phyloP scores from a whole-genome alignment of 2,113 vertebrate species.

The Caretta caretta region DNA sequence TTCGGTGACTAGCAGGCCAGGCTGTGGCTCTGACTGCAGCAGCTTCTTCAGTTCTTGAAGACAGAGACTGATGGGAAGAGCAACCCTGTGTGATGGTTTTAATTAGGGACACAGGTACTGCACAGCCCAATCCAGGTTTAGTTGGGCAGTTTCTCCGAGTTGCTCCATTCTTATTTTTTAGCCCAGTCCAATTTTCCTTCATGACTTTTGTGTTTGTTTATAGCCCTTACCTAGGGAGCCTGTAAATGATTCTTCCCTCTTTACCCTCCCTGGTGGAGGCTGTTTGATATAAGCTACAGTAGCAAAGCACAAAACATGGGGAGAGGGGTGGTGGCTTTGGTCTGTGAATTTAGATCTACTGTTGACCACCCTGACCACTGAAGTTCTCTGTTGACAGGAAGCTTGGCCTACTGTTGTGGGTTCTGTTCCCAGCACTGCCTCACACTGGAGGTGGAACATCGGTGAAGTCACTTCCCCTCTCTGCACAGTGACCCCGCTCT shows the following conservation, averaged over 20 bases:
- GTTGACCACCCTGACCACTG: neutral
- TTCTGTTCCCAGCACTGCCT: neutral
- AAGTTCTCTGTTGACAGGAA: neutral
- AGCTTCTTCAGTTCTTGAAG: neutral
- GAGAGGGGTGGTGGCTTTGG: neutral
- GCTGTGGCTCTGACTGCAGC: neutral
- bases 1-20: neutral
- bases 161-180: neutral
- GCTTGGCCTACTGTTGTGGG: neutral
- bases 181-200: neutral
- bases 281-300: neutral
- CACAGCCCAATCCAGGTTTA: neutral
- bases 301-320: neutral
- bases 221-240: neutral
- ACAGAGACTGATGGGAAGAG: neutral
- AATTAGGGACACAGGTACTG: neutral
- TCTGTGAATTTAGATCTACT: neutral
- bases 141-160: neutral
- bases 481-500: too few relatives aligned
- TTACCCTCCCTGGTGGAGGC: neutral
- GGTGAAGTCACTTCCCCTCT: neutral
- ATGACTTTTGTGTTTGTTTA: too few relatives aligned
- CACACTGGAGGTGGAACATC: neutral
- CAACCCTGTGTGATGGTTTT: neutral
- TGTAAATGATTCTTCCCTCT: neutral